A percentile compares a stretch with the other conserved stretches of the same genome.
These are phyloP conservation scores for Disparrhopalites patrizii DNA, from an alignment of 2,888 invertebrate species.

Conservation along the genomic window DNA sequence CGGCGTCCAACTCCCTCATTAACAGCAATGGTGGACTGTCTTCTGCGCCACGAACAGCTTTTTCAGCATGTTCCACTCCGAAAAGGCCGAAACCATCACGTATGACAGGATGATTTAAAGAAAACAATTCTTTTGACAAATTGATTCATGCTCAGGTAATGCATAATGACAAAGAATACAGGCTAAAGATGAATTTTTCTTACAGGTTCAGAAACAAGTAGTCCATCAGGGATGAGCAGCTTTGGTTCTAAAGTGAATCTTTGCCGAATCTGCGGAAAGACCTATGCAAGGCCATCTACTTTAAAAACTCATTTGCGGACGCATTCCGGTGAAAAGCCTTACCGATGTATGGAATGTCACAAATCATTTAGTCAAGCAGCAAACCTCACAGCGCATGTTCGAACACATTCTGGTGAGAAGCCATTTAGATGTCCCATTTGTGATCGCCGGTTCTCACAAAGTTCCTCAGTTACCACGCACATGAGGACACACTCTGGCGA, in stretches of 20 bases:
- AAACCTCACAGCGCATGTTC: constrained; percentile 93
- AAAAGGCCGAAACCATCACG: constrained; percentile 22
- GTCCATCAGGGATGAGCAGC: constrained; percentile 40
- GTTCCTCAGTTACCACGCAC: constrained; percentile 92
- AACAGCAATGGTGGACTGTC: constrained; percentile 15
- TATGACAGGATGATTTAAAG: constrained; percentile 9
- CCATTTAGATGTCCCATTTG: constrained; percentile 97
- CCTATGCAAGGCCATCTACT: constrained; percentile 93
- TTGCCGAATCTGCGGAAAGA: constrained; percentile 92
- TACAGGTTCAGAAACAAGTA: constrained; percentile 42
- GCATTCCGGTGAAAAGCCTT: constrained; percentile 92
- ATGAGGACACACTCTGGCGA: constrained; percentile 99
- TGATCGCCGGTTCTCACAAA: constrained; percentile 92
- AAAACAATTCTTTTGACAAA: too few species aligned
- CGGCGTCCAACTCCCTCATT: constrained; percentile 25
- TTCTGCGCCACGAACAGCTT: constrained; percentile 10
- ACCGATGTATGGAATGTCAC: constrained; percentile 86
- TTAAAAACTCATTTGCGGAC: constrained; percentile 95
- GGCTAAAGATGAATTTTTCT: constrained; percentile 4
- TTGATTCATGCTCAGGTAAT: too few species aligned
- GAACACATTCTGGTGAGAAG: constrained; percentile 96
- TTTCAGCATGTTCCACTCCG: constrained; percentile 7
- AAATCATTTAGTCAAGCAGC: constrained; percentile 98
- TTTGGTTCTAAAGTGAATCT: constrained; percentile 64
- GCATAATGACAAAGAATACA: background rate